Conservation (phyloP, 2,888 invertebrate species). For the Coecobrya sp. region DNA sequence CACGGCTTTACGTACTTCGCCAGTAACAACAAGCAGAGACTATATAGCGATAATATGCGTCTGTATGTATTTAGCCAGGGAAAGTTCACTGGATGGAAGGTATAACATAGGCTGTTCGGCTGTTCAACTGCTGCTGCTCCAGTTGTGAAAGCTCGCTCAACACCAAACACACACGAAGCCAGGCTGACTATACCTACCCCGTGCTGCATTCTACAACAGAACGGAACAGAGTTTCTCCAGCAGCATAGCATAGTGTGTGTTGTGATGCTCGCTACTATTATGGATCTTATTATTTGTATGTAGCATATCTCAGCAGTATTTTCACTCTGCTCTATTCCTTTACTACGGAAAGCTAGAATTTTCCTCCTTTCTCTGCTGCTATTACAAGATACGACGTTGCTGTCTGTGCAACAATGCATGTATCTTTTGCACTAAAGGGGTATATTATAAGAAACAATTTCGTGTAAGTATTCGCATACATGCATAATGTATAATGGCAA, state of each 20-base stretch:
- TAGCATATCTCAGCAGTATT: slow-evolving; percentile 19
- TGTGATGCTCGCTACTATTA: background rate
- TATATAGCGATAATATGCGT: background rate
- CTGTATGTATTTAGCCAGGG: background rate
- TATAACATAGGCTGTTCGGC: slow-evolving; percentile 36
- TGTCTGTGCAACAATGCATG: background rate
- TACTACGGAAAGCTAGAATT: background rate
- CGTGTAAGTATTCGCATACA: background rate
- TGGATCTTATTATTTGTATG: slow-evolving; percentile 7
- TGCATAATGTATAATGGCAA: background rate
- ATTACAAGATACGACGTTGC: background rate
- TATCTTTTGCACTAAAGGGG: background rate
- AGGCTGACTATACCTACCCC: slow-evolving; percentile 4
- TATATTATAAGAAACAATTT: background rate
- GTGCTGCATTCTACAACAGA: background rate
- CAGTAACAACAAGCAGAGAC: background rate
- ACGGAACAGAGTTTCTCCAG: background rate
- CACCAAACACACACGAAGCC: slow-evolving; percentile 25
- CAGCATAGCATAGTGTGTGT: background rate
- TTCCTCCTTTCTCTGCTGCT: background rate
- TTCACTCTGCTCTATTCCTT: background rate
- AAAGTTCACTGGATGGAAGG: slow-evolving; percentile 8
- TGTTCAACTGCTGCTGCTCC: slow-evolving; percentile 25
- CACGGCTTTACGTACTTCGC: background rate
- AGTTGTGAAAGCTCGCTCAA: slow-evolving; percentile 13